These are phyloP conservation scores for Megaceryle alcyon DNA, from an alignment of 2,797 vertebrate species.

Conservation along the genomic window DNA sequence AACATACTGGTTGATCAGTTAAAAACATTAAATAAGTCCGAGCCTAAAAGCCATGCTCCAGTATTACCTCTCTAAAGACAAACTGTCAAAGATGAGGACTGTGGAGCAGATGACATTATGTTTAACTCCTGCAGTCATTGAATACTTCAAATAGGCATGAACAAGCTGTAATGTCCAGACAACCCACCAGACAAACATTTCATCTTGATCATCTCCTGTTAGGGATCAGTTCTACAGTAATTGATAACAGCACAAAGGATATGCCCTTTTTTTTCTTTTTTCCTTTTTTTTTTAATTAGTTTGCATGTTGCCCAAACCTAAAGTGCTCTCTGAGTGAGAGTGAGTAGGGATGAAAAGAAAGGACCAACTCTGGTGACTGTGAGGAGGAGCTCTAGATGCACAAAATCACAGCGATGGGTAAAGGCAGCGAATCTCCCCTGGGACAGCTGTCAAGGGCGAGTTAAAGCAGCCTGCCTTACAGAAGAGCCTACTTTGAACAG, in stretches of 20 bases:
- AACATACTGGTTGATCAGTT: background rate
- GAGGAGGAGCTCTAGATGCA: background rate
- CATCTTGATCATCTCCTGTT: rapidly evolving
- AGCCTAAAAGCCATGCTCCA: background rate
- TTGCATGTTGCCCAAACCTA: background rate
- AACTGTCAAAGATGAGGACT: background rate
- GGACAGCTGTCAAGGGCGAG: background rate
- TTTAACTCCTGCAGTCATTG: background rate
- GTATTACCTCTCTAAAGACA: background rate
- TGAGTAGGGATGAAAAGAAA: background rate
- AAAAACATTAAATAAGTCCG: background rate
- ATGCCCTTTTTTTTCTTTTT: no score
- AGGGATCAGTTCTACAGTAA: background rate
- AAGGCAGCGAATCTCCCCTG: background rate
- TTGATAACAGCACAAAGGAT: background rate
- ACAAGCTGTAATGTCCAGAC: background rate
- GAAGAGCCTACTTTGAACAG: background rate
- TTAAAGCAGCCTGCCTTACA: background rate
- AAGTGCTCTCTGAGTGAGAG: rapidly evolving
- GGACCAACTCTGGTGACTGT: background rate
- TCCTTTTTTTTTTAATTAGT: background rate
- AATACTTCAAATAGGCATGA: background rate
- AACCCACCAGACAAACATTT: background rate
- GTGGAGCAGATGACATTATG: background rate
- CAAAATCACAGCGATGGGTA: rapidly evolving